Evolutionary conservation across 2,888 invertebrate species (phyloP), one percentile per base, ranked within the genome.

Genomic region (Drosophila kambysellisi): DNA sequence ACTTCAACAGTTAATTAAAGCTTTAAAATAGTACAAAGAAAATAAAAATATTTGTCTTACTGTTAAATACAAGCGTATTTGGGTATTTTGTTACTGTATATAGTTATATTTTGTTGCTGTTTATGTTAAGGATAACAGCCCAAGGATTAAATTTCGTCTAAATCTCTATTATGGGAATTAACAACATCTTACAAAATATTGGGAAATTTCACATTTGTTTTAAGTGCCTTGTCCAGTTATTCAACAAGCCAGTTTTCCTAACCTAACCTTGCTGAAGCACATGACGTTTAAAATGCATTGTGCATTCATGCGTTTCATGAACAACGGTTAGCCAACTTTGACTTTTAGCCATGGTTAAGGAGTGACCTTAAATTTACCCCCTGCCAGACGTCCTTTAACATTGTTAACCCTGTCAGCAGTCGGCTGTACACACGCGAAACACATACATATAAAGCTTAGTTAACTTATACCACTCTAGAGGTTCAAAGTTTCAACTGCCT

Each of bases 271-370:
- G 15, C 39, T 35, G 30, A 67, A 29, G 20, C 33, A 41, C 25
- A 12, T 43, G 35, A 25, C 25, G 4, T 25, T n/a, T 43, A 9
- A 35, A 57, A 35, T 43, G 35, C 56, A 56, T 57, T 43, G 35
- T 39, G 30, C 52, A 52, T 52, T 69, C 57, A 52, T 37, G 43
- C 43, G n/a, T 25, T 35, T 56, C 30, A 50, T n/a, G 50, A n/a
- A n/a, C 39, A 17, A 37, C 17, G 25, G 35, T 5, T 9, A 6
- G 11, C 53, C 25, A 50, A n/a, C 41, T 35, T 51, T 57, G 29
- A 54, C 48, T 54, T n/a, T 35, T 67, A 2, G 48, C 30, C 37
- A 33, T n/a, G 33, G 48, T 50, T 33, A 41, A 29, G 54, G 29
- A 54, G 20, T 29, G 9, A 33, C 12, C 3, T 37, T 12, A 20